A percentile compares a stretch with the other conserved stretches of the same genome.
Conservation (phyloP, 2,888 invertebrate species). For the Tetragnatha montana region DNA sequence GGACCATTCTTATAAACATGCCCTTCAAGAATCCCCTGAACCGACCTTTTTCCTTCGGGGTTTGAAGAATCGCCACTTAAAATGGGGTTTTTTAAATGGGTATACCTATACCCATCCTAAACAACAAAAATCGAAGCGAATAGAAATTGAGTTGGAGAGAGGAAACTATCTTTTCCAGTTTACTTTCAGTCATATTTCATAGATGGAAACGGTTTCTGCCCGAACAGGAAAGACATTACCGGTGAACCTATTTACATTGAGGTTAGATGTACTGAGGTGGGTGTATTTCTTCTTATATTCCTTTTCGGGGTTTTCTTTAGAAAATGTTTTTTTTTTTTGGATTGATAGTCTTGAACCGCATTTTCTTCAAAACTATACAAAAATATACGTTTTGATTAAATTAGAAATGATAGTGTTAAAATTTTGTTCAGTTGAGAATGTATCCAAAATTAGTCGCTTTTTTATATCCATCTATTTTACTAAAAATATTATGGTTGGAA, state of each 20-base stretch:
- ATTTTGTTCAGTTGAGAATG: too few relatives aligned
- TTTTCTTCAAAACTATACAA: too few relatives aligned
- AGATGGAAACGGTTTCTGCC: not conserved
- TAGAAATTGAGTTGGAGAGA: not conserved
- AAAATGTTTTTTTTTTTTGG: not conserved
- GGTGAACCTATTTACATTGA: not conserved
- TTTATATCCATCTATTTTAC: too few relatives aligned
- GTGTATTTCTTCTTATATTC: not conserved
- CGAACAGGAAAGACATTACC: not conserved
- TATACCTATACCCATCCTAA: not conserved
- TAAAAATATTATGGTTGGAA: too few relatives aligned
- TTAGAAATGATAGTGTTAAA: too few relatives aligned
- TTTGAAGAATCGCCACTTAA: not conserved
- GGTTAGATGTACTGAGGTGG: not conserved
- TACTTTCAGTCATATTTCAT: slow-evolving; percentile 1
- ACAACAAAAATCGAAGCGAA: not conserved
- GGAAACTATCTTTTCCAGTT: not conserved
- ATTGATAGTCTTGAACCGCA: not conserved
- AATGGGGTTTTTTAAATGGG: not conserved
- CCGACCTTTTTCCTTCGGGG: not conserved
- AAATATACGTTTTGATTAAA: too few relatives aligned
- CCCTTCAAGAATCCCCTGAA: not conserved
- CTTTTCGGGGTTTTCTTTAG: not conserved
- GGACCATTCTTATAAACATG: slow-evolving; percentile 19
- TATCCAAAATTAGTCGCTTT: too few relatives aligned